Conservation (phyloP, 2,113 vertebrate species). For the Sturnus vulgaris region DNA sequence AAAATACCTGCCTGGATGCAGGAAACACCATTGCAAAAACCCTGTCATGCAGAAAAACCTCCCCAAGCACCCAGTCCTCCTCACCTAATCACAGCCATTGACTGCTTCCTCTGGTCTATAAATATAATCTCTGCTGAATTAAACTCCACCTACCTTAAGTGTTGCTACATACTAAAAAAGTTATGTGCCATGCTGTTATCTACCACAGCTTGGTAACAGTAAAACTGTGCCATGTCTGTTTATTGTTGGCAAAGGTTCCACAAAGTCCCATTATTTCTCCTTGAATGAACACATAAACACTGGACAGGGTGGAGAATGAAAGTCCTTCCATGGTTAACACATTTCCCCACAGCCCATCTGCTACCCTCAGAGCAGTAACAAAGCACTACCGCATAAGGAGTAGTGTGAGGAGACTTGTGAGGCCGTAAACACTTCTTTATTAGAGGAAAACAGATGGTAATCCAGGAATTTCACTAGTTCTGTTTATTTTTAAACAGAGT, state of each 20-base stretch:
- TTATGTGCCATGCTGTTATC: background rate
- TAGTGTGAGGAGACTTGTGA: background rate
- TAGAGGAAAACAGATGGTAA: background rate
- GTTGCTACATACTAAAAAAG: background rate
- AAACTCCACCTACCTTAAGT: background rate
- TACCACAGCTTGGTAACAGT: background rate
- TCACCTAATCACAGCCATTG: background rate
- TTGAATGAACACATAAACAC: background rate
- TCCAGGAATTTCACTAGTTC: background rate
- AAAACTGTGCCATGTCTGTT: background rate
- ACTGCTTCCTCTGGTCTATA: background rate
- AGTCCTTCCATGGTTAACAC: background rate
- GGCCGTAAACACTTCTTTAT: background rate
- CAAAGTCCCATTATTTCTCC: background rate
- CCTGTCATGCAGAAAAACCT: background rate
- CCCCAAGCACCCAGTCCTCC: background rate
- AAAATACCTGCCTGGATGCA: background rate
- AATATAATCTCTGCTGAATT: background rate
- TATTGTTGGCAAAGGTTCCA: conserved; percentile 8
- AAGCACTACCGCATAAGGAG: background rate
- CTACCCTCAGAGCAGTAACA: background rate
- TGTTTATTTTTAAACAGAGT: background rate
- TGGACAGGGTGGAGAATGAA: background rate
- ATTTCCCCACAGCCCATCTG: background rate
- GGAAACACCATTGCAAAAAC: background rate